These are phyloP conservation scores for Ips nitidus DNA, from an alignment of 1,140 invertebrate species.

Conservation along the genomic window DNA sequence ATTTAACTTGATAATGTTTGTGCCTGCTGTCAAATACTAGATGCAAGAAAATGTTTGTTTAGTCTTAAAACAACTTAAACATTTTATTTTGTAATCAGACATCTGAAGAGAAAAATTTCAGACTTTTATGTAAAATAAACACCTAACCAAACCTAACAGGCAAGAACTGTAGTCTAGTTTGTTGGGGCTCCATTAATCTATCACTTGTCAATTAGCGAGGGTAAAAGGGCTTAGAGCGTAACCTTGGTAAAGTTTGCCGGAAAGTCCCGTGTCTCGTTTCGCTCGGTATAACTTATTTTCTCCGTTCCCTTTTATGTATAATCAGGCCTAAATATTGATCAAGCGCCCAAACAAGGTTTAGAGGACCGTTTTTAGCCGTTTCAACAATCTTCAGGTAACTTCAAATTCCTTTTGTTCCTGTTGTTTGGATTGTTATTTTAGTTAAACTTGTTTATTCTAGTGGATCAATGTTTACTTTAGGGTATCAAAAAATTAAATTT, in stretches of 20 bases:
- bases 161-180: not conserved
- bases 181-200: constrained; percentile 14
- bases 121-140: too few relatives aligned
- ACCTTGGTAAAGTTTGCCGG: constrained; percentile 10
- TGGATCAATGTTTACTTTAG: too few relatives aligned
- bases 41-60: too few relatives aligned
- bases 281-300: constrained; percentile 12
- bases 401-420: not conserved
- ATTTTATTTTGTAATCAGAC: too few relatives aligned
- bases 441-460: too few relatives aligned
- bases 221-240: constrained; percentile 10
- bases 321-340: constrained; percentile 17
- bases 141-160: not conserved
- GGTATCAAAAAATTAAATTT: too few relatives aligned
- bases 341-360: not conserved
- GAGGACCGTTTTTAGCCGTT: not conserved
- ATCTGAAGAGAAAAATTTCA: too few relatives aligned
- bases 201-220: constrained; percentile 18
- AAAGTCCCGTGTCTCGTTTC: constrained; percentile 12
- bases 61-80: too few relatives aligned
- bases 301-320: constrained; percentile 12
- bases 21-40: too few relatives aligned
- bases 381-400: not conserved
- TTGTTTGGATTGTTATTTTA: not conserved
- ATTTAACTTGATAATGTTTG: too few relatives aligned